Evolutionary conservation across 1,140 invertebrate species (phyloP), one percentile per base, ranked within the genome.

Genomic region (Adelges cooleyi): DNA sequence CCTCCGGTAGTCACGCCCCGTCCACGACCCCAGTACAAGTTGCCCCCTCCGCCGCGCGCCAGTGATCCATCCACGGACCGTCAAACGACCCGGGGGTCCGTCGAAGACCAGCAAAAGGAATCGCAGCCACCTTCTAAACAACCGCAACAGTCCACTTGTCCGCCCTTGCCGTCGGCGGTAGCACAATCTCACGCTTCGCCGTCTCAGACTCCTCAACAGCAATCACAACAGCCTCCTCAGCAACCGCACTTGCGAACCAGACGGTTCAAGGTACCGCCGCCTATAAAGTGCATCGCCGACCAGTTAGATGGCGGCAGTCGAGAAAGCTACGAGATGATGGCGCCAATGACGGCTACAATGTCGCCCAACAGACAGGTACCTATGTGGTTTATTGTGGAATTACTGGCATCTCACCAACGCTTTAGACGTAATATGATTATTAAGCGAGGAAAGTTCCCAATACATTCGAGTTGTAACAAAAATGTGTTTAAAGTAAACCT

Each of bases 321-420:
- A 6, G 52, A 53, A 18, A 52, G 62, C 40, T 67, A 68, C 20
- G 65, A 59, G 13, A 22, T 23, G 74, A 75, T 9, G 65, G 76
- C 59, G 75, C 71, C 62, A 66, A 71, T 15, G 76, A 79, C 46
- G 76, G 78, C 56, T 77, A 76, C 5, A 73, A 78, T 0, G 8
- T 74, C 74, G 5, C 77, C 76, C 1, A 81, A 80, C 68, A 78
- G 81, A 23, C 84, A 82, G 59, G 77, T 83, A 9, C n/a, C n/a
- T n/a, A n/a, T n/a, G n/a, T n/a, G n/a, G n/a, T n/a, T n/a, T n/a
- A n/a, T n/a, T n/a, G n/a, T n/a, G n/a, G n/a, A n/a, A n/a, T n/a
- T n/a, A n/a, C n/a, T n/a, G n/a, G n/a, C n/a, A n/a, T n/a, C n/a
- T n/a, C n/a, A n/a, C n/a, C n/a, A n/a, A n/a, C n/a, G n/a, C n/a